phyloP scores from a whole-genome alignment of 2,888 invertebrate genomes.

The Tenthredo livida region DNA sequence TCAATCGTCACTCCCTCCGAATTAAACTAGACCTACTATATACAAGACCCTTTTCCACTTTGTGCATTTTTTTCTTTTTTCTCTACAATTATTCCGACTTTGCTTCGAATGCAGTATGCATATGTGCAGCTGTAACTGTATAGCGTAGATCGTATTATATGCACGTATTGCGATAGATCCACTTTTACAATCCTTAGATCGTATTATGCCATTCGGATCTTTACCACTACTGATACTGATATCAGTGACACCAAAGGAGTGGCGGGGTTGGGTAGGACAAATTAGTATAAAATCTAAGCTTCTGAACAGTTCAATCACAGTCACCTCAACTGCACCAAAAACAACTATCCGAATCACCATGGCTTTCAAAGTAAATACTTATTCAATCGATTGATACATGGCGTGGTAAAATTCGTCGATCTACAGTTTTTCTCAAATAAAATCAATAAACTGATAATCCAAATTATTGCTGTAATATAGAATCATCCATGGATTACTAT shows the following conservation, averaged over 20 bases:
- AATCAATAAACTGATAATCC: background rate
- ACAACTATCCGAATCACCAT: conserved; percentile 59
- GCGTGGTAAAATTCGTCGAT: background rate
- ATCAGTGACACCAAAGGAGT: conserved; percentile 54
- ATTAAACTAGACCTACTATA: conserved; percentile 30
- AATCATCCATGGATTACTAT: background rate
- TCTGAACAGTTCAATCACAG: conserved; percentile 35
- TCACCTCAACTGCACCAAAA: conserved; percentile 30
- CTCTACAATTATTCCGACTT: background rate
- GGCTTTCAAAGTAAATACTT: conserved; percentile 67
- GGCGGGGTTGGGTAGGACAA: conserved; percentile 58
- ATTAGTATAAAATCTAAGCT: conserved; percentile 62
- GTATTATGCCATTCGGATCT: conserved; percentile 42
- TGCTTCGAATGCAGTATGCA: background rate
- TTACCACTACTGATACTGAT: conserved; percentile 31
- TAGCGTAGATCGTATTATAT: background rate
- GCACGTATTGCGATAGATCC: conserved; percentile 47
- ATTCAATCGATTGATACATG: background rate
- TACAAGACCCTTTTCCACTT: background rate
- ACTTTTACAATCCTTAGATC: conserved; percentile 33
- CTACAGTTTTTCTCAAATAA: background rate
- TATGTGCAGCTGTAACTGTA: conserved; percentile 14
- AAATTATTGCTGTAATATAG: background rate
- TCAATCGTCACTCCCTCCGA: conserved; percentile 42
- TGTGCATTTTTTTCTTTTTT: background rate